Conservation (phyloP, 2,888 invertebrate species). For the Hecatera dysodea region DNA sequence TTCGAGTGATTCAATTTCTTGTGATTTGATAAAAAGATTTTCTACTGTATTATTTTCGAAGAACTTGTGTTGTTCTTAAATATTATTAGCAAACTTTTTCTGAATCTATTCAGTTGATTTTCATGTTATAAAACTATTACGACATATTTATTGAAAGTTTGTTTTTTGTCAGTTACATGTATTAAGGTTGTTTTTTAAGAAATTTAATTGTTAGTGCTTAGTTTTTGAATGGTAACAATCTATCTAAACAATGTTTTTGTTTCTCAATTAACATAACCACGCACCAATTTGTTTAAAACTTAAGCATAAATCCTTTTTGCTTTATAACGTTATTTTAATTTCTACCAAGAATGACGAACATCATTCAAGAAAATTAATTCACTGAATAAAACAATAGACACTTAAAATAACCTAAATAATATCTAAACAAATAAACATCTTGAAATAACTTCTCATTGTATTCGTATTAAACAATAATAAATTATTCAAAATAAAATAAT, state of each 20-base stretch:
- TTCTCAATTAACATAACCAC: slow-evolving; percentile 20
- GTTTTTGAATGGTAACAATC: no score
- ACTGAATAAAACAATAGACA: slow-evolving; percentile 43
- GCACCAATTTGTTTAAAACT: neutral
- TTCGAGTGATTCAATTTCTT: slow-evolving; percentile 47
- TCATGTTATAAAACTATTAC: no score
- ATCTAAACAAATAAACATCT: slow-evolving; percentile 46
- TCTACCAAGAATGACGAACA: slow-evolving; percentile 12
- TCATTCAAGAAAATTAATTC: slow-evolving; percentile 40
- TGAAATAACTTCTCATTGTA: slow-evolving; percentile 50
- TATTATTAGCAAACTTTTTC: neutral
- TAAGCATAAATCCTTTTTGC: neutral
- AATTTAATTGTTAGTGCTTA: no score
- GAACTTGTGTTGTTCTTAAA: neutral
- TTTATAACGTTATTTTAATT: slow-evolving; percentile 10
- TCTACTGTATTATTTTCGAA: neutral
- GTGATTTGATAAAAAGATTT: slow-evolving; percentile 9
- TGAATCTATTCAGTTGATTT: neutral
- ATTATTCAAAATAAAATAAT: slow-evolving; percentile 38
- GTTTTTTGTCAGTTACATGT: no score
- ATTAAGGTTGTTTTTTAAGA: no score
- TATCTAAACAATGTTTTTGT: no score
- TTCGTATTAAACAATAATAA: slow-evolving; percentile 16
- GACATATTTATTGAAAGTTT: no score
- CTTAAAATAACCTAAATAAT: slow-evolving; percentile 15